Evolutionary conservation across 1,140 invertebrate species (phyloP).

Genomic region (Drosophila pruinosa): DNA sequence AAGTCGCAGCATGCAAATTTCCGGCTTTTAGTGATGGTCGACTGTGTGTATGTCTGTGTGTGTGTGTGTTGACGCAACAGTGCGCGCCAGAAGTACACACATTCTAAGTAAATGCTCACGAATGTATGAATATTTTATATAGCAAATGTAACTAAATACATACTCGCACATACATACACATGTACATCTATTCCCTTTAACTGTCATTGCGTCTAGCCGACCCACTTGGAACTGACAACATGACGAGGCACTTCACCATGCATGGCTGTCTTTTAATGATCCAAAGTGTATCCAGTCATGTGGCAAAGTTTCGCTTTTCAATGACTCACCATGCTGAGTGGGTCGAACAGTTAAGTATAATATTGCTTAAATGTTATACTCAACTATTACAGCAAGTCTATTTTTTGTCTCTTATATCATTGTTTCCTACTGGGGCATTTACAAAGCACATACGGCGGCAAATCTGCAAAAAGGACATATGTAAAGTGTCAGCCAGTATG

Average conservation of each 20-base stretch:
- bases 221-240: conserved; percentile 17
- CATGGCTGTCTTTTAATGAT: neutral
- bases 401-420: neutral
- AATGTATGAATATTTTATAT: conserved; percentile 78
- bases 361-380: neutral
- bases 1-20: conserved; percentile 52
- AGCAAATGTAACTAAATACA: conserved; percentile 72
- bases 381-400: neutral
- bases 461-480: conserved; percentile 67
- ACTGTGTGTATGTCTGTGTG: conserved; percentile 6
- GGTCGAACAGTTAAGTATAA: neutral
- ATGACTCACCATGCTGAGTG: neutral
- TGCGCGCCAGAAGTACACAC: conserved; percentile 45
- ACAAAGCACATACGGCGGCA: conserved; percentile 3
- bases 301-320: neutral
- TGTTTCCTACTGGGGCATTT: neutral
- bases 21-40: conserved; percentile 41
- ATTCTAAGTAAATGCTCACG: conserved; percentile 64
- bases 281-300: neutral
- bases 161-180: conserved; percentile 43
- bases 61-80: conserved; percentile 33
- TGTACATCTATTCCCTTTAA: neutral
- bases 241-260: neutral
- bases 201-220: neutral
- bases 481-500: conserved; percentile 58